A percentile compares a stretch with the other conserved stretches of the same genome.
phyloP scores from a whole-genome alignment of 2,113 vertebrate genomes.

The Chamaetylas fuelleborni region DNA sequence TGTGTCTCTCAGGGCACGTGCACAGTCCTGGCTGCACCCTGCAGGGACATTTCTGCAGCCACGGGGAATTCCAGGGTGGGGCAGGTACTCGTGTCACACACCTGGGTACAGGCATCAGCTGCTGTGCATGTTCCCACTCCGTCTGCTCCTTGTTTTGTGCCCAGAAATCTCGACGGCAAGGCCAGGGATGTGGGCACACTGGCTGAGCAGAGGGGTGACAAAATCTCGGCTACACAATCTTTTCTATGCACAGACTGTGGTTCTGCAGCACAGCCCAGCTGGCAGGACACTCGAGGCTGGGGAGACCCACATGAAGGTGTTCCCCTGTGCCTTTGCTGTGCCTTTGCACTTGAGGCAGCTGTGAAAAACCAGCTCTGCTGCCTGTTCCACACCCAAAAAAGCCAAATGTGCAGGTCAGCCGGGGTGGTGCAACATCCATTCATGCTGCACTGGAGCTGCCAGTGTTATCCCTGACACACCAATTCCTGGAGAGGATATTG shows the following conservation, averaged over 20 bases:
- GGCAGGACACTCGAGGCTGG: rapidly evolving
- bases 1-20: rapidly evolving
- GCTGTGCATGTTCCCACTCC: neutral
- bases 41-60: neutral
- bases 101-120: neutral
- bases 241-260: rapidly evolving
- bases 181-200: neutral
- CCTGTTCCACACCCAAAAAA: neutral
- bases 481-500: rapidly evolving
- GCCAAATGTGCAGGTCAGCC: neutral
- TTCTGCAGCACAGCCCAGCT: neutral
- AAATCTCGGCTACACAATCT: neutral
- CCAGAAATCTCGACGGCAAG: neutral
- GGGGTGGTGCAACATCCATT: neutral
- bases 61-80: rapidly evolving
- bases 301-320: neutral
- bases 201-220: neutral
- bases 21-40: rapidly evolving
- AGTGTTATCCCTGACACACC: rapidly evolving
- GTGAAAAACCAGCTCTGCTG: neutral
- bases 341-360: neutral
- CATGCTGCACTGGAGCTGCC: neutral
- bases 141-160: neutral
- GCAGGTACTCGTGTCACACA: rapidly evolving
- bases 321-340: neutral